A percentile compares a stretch with the other conserved stretches of the same genome.
These are phyloP conservation scores for Sarcoramphus papa DNA, from an alignment of 2,797 vertebrate species.

Conservation along the genomic window DNA sequence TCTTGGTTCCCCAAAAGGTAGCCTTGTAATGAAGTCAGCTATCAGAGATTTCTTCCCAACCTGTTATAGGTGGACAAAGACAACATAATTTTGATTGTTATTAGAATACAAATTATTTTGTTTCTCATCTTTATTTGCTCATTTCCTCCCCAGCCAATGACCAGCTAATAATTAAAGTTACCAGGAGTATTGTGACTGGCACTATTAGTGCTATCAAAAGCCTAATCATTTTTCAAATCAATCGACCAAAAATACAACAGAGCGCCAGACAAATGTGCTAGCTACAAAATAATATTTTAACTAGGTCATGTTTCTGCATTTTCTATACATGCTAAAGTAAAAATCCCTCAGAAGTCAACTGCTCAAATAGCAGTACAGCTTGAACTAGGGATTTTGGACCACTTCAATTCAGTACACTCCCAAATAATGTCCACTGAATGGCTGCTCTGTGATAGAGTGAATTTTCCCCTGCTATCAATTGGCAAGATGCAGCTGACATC, in stretches of 20 bases:
- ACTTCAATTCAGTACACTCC: neutral
- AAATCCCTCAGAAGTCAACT: neutral
- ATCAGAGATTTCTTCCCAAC: neutral
- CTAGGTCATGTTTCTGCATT: neutral
- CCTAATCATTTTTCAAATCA: neutral
- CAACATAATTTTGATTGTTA: neutral
- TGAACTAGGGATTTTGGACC: neutral
- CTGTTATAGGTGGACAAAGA: neutral
- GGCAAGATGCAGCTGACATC: neutral
- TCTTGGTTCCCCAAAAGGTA: neutral
- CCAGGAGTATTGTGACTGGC: neutral
- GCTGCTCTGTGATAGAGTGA: neutral
- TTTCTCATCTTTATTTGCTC: neutral
- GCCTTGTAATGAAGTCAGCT: neutral
- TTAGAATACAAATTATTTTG: neutral
- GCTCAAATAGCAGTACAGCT: neutral
- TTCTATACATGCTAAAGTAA: neutral
- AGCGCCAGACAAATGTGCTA: neutral
- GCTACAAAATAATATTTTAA: neutral
- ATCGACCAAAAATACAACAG: neutral
- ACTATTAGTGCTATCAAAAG: neutral
- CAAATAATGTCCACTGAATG: neutral
- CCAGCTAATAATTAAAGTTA: neutral
- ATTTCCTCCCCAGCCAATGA: neutral
- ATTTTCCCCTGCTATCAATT: neutral